phyloP scores from a whole-genome alignment of 2,113 vertebrate genomes.

The Odocoileus virginianus region DNA sequence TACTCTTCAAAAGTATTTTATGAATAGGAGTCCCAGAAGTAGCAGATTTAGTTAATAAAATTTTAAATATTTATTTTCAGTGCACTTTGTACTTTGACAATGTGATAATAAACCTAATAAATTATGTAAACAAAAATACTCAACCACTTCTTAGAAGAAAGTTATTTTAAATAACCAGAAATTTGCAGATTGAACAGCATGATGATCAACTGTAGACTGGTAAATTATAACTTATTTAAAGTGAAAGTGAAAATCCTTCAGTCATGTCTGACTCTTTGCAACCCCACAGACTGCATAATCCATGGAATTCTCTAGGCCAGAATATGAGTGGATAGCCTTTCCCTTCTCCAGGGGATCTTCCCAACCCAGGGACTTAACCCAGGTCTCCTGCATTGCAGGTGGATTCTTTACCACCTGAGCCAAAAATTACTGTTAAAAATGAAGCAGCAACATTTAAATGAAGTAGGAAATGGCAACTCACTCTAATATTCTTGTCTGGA shows the following conservation, averaged over 20 bases:
- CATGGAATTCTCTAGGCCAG: not conserved
- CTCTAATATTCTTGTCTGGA: not conserved
- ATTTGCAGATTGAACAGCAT: not conserved
- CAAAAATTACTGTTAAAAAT: not conserved
- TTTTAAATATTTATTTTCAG: constrained; percentile 27
- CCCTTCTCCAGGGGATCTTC: not conserved
- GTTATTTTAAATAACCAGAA: not conserved
- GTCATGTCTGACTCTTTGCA: rapidly evolving
- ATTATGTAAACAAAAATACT: not conserved
- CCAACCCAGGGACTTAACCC: not conserved
- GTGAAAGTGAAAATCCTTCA: not conserved
- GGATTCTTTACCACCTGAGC: not conserved
- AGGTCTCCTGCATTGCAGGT: not conserved
- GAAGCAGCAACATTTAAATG: not conserved
- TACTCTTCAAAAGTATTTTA: not conserved
- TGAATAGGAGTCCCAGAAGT: not conserved
- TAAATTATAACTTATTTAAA: not conserved
- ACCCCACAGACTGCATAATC: not conserved
- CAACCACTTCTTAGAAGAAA: not conserved
- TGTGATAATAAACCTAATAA: not conserved
- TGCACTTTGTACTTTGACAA: not conserved
- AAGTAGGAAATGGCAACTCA: not conserved
- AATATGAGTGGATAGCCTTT: not conserved
- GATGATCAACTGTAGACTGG: not conserved
- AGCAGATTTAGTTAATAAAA: not conserved